These are phyloP conservation scores for Sapajus apella DNA, from an alignment of 2,113 vertebrate genomes.

Conservation along the genomic window DNA sequence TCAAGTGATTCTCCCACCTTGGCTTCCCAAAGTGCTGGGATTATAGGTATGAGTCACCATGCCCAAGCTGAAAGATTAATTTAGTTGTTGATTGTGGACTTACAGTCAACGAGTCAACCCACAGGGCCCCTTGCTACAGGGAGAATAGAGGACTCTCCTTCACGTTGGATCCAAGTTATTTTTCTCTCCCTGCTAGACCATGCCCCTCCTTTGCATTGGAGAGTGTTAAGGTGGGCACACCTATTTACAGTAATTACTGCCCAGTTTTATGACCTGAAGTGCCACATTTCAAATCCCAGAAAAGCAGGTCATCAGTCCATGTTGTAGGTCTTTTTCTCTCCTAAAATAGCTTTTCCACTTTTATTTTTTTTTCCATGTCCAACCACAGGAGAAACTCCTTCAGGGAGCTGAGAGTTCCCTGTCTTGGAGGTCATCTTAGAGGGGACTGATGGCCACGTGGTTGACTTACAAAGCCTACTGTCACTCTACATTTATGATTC, in stretches of 20 bases:
- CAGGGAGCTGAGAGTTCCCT: neutral
- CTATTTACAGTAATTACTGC: fast-evolving
- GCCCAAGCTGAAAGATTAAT: neutral
- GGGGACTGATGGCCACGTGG: fast-evolving
- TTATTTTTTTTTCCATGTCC: fast-evolving
- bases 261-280: neutral
- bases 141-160: neutral
- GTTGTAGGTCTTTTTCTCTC: neutral
- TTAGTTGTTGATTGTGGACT: neutral
- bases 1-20: neutral
- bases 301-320: neutral
- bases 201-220: too few relatives aligned
- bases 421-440: neutral
- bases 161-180: neutral
- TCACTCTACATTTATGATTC: fast-evolving
- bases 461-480: fast-evolving
- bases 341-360: neutral
- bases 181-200: neutral
- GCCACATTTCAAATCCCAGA: neutral
- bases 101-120: neutral
- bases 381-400: neutral
- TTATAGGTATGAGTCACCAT: neutral
- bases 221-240: too few relatives aligned
- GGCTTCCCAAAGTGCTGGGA: neutral
- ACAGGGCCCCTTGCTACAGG: neutral